phyloP scores from a whole-genome alignment of 2,888 invertebrate genomes.

The Cryptocephalus primarius region DNA sequence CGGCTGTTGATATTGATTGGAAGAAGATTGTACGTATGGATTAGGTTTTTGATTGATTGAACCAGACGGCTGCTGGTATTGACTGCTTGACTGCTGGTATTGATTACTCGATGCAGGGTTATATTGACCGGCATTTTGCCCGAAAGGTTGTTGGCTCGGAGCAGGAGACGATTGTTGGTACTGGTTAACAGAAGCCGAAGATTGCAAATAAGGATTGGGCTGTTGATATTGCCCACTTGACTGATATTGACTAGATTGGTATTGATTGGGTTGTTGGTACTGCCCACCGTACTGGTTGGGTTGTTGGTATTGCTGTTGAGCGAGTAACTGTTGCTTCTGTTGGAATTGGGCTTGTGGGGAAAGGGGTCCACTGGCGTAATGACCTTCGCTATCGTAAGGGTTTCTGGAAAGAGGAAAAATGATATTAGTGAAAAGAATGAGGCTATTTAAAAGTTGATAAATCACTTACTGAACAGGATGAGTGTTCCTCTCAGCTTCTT shows the following conservation, averaged over 20 bases:
- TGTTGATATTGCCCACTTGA: conserved; percentile 2
- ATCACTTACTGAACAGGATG: conserved; percentile 28
- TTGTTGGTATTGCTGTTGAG: conserved; percentile 9
- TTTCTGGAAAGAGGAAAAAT: conserved; percentile 9
- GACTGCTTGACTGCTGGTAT: conserved; percentile 7
- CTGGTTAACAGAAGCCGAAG: not conserved
- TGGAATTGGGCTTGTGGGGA: conserved; percentile 17
- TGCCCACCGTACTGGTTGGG: conserved; percentile 1
- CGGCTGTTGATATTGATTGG: not conserved
- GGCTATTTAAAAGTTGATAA: not conserved
- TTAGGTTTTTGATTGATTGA: no score
- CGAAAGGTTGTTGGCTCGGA: not conserved
- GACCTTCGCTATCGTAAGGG: conserved; percentile 22
- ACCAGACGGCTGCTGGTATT: conserved; percentile 1
- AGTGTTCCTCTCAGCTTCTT: conserved; percentile 45
- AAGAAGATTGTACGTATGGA: no score
- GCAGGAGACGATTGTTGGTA: not conserved
- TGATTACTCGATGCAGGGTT: conserved; percentile 2
- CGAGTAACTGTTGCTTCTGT: conserved; percentile 8
- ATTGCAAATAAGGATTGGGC: conserved; percentile 2
- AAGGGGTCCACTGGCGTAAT: conserved; percentile 21
- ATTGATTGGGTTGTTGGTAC: not conserved
- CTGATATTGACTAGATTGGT: conserved; percentile 4
- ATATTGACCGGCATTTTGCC: conserved; percentile 3
- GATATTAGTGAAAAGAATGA: not conserved